Evolutionary conservation across 2,797 vertebrate species (phyloP).

Genomic region (Peromyscus aztecus): DNA sequence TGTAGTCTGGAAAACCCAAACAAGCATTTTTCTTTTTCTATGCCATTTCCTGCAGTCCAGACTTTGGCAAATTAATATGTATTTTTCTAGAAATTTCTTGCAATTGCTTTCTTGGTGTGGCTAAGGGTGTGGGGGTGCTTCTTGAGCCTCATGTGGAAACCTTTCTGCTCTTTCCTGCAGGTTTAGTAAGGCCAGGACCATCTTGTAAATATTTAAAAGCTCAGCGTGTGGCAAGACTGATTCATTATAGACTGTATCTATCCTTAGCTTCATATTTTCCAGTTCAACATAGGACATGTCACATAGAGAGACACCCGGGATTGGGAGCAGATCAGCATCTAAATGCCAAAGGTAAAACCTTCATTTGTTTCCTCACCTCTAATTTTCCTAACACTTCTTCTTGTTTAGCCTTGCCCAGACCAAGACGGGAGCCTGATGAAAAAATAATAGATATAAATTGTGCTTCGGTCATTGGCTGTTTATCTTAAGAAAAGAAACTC

Average conservation of each 20-base stretch:
- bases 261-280: slow-evolving; percentile 79
- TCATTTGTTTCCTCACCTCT: slow-evolving; percentile 77
- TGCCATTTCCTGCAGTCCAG: slow-evolving; percentile 1
- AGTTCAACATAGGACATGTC: slow-evolving; percentile 79
- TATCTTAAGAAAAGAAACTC: slow-evolving; percentile 76
- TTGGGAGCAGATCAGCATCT: slow-evolving; percentile 61
- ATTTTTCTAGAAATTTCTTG: slow-evolving; percentile 66
- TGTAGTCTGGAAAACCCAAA: not conserved
- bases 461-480: slow-evolving; percentile 79
- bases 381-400: slow-evolving; percentile 75
- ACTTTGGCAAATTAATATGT: slow-evolving; percentile 25
- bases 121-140: not conserved
- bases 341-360: slow-evolving; percentile 86
- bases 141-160: slow-evolving; percentile 52
- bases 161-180: slow-evolving; percentile 79
- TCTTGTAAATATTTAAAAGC: slow-evolving; percentile 82
- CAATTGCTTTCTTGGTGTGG: not conserved
- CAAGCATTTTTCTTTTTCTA: slow-evolving; percentile 38
- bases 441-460: slow-evolving; percentile 83
- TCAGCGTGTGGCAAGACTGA: slow-evolving; percentile 81
- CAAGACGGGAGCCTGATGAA: slow-evolving; percentile 80
- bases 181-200: slow-evolving; percentile 77
- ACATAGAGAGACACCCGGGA: slow-evolving; percentile 69
- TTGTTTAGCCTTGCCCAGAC: slow-evolving; percentile 70
- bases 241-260: slow-evolving; percentile 82